phyloP scores from a whole-genome alignment of 1,140 invertebrate species.

The Drusus annulatus region DNA sequence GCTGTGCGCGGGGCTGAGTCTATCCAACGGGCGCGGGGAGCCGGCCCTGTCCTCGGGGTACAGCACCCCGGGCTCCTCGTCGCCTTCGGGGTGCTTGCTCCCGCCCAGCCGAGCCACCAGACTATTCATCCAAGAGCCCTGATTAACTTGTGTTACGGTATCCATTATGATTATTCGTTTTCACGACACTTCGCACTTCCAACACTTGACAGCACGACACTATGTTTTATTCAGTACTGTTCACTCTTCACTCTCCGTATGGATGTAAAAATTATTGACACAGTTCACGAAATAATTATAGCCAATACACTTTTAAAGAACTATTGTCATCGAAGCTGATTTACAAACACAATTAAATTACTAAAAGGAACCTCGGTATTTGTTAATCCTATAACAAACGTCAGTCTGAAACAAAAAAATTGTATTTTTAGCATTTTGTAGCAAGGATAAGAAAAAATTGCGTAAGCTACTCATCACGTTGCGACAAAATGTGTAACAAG shows the following conservation, averaged over 20 bases:
- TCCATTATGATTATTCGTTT: slow-evolving; percentile 61
- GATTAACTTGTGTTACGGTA: slow-evolving; percentile 63
- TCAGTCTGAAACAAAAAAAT: slow-evolving; percentile 43
- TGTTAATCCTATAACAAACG: slow-evolving; percentile 39
- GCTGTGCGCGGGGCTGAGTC: slow-evolving; percentile 62
- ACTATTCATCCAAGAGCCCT: slow-evolving; percentile 49
- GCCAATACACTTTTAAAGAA: slow-evolving; percentile 23
- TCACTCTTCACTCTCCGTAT: slow-evolving; percentile 61
- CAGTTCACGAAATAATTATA: slow-evolving; percentile 35
- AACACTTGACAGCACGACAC: slow-evolving; percentile 10
- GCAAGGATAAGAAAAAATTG: slow-evolving; percentile 17
- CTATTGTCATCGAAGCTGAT: slow-evolving; percentile 12
- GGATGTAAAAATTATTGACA: slow-evolving; percentile 29
- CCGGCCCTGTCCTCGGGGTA: slow-evolving; percentile 64
- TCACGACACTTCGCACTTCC: slow-evolving; percentile 31
- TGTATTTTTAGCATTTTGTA: not conserved
- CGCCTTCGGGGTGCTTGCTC: slow-evolving; percentile 65
- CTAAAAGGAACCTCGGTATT: slow-evolving; percentile 36
- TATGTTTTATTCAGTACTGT: slow-evolving; percentile 2
- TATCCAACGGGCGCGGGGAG: slow-evolving; percentile 51
- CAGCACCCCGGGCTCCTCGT: slow-evolving; percentile 61
- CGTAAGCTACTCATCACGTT: slow-evolving; percentile 23
- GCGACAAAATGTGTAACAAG: slow-evolving; percentile 26
- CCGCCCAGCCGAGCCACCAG: slow-evolving; percentile 55
- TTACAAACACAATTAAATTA: slow-evolving; percentile 34